Base-by-base conservation (phyloP, 2,113 vertebrate species). In the Thamnaconus septentrionalis region DNA sequence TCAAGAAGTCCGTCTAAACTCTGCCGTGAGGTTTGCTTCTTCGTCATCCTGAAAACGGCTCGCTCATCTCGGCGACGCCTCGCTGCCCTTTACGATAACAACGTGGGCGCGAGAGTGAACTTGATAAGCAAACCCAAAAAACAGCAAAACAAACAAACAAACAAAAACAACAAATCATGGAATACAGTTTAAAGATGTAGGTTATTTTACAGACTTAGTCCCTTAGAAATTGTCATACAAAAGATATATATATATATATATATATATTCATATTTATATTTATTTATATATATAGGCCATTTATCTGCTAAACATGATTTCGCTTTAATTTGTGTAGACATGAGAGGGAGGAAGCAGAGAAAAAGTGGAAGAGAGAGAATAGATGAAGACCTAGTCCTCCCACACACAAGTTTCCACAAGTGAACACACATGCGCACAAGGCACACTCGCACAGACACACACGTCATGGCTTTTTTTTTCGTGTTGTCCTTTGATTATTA, bases 141-240 rank as follows among this genome's bases (percentile, higher is more conserved):
- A 83, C 69, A 79, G 81, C 44, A 73, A 66, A 76, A 63, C 79
- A 86, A 31, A 31, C 64, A 78, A 85, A 73, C 77, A 81, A 88
- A 83, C 73, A 60, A 45, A 67, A 80, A 83, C 69, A 79, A 81
- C 44, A 73, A 66, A 76, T 63, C 78, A 86, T 82, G 78, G 72
- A 78, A 83, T 81, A 77, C 76, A 64, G 71, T 83, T 82, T 80
- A 79, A 78, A 82, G 71, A 79, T 86, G 79, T 76, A 76, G 73
- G 78, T 31, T 31, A 73, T 77, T 80, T 81, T 88, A 89, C 85
- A 89, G 83, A 88, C 87, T 72, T 79, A 84, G 73, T 86, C 81
- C 83, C 75, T 85, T 87, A 88, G 82, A 89, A 89, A 89, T 85
- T 66, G 78, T 84, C 80, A 85, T 89, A 87, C 18, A 31, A 87